Base-by-base conservation (phyloP, 2,888 invertebrate species). In the Ephialtes manifestator region DNA sequence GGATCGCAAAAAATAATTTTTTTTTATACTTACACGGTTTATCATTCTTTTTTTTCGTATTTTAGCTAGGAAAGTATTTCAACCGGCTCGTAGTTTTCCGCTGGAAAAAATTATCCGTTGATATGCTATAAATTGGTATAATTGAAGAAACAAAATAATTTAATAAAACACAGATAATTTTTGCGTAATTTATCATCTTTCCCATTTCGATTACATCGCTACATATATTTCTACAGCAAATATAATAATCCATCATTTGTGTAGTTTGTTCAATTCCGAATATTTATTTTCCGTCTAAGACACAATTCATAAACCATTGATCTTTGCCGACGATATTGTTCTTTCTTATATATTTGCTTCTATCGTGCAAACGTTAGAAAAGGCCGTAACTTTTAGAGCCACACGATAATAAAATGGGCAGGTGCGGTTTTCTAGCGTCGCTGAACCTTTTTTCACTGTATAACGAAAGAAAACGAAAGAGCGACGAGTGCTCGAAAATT, bases 271-370 rank as follows among this genome's bases (percentile, higher is more conserved):
- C 15, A n/a, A 2, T 3, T 51, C 11, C 51, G 4, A 28, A 51
- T n/a, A 20, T 18, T 46, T 60, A 13, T 4, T 48, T 35, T 35
- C 63, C 0, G 13, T 7, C 24, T 24, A 39, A 4, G 15, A 24
- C 35, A 55, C 48, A 60, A 68, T 58, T 58, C 68, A 31, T 80
- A 13, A 77, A 20, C 48, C 72, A 83, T 68, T 84, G 76, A 84
- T 80, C 80, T 76, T 43, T 18, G 65, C 84, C 84, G 76, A 80
- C 84, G 71, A 80, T 84, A 76, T 75, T 71, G 31, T 79, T 55
- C 20, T n/a, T 79, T 76, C 65, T 35, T 55, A 31, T 43, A 20
- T 48, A 31, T 76, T 70, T 60, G 70, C 72, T 81, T 81, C 18
- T 75, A 24, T 68, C 65, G 86, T 60, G 48, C 70, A 70, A 81